Conservation (phyloP, 1,140 invertebrate genomes). For the Nebria ingens region DNA sequence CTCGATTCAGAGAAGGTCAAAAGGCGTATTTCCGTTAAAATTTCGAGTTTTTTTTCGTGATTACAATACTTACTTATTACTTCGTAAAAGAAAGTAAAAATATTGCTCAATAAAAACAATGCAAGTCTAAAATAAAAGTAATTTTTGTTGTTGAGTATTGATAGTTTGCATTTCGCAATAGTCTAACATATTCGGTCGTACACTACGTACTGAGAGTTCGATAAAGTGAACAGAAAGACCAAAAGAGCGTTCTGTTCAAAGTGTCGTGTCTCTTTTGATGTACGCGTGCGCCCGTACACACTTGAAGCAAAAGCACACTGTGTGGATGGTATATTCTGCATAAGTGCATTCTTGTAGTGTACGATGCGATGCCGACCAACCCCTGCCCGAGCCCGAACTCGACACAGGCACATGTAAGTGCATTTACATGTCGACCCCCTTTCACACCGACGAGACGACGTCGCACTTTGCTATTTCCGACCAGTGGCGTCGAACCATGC, state of each 20-base stretch:
- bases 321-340: conserved; percentile 21
- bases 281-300: neutral
- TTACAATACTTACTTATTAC: too few species aligned
- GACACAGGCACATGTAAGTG: conserved; percentile 26
- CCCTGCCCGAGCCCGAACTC: too few species aligned
- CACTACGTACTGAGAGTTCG: neutral
- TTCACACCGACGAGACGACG: neutral
- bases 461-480: neutral
- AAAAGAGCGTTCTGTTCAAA: neutral
- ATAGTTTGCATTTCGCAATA: too few species aligned
- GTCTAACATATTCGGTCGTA: too few species aligned
- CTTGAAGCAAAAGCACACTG: neutral
- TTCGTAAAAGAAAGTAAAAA: too few species aligned
- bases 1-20: too few species aligned
- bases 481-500: neutral
- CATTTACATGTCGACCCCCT: conserved; percentile 28
- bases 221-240: neutral
- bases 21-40: too few species aligned
- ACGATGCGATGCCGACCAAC: conserved; percentile 21
- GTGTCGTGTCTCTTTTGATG: neutral
- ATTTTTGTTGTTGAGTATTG: too few species aligned
- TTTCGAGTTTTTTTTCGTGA: too few species aligned
- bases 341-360: conserved; percentile 33
- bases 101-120: too few species aligned
- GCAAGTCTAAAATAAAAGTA: too few species aligned